Base-by-base conservation (phyloP, 2,888 invertebrate genomes). In the Philaethria dido region DNA sequence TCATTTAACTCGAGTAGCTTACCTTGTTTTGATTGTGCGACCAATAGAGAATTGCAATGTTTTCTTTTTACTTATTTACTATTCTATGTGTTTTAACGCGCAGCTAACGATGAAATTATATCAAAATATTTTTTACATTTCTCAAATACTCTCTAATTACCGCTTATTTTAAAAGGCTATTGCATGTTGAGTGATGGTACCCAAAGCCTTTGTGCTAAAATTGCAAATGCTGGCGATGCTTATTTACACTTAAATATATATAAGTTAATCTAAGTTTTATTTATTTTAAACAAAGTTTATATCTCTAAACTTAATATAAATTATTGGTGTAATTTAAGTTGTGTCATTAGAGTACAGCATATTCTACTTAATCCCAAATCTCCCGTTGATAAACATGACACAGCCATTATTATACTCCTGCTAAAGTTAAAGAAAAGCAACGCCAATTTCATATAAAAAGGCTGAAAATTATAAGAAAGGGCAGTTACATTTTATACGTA, bases 361-460 rank as follows among this genome's bases (percentile, higher is more conserved):
- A 80, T 80, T 79, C 78, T 79, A 82, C 84, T 84, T 80, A 79
- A 64, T 71, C 68, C 70, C 60, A 65, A 75, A 73, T 75, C 67
- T 64, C 84, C 82, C 75, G 84, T 85, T 84, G 84, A 69, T 69
- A 66, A 72, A 71, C 71, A 72, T 73, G 76, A 72, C 62, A 72
- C 67, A 69, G 68, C 68, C 60, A 61, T 62, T 63, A 61, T 59
- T 45, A 64, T 72, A 68, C 25, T 57, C 11, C n/a, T 42, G 22
- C 57, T 20, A 9, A 39, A 57, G 64, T 62, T 54, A 39, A 54
- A 50, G 6, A 64, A 62, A 48, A 47, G 8, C 45, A 45, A 64
- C n/a, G 18, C 16, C 39, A 57, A 57, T 65, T 64, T 62, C 47
- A 57, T 72, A 72, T 72, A 72, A 65, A 72, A 72, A 59, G 62